These are phyloP conservation scores for Patella caerulea DNA, from an alignment of 2,888 invertebrate genomes.

Conservation along the genomic window DNA sequence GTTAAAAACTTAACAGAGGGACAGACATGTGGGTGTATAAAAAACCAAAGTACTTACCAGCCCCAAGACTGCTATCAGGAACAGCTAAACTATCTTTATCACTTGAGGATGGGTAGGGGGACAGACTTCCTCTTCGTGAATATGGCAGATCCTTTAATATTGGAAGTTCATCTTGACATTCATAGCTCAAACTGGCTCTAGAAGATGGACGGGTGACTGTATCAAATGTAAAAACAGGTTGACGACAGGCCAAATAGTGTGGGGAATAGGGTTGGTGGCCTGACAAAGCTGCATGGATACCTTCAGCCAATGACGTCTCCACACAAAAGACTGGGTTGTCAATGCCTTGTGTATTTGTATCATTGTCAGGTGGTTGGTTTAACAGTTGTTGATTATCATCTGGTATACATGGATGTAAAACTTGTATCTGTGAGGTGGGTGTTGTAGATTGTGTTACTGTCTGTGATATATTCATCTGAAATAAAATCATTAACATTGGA, in stretches of 20 bases:
- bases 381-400: neutral
- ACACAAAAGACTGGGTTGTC: neutral
- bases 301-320: neutral
- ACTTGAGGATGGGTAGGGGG: slow-evolving; percentile 31
- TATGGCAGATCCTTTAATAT: slow-evolving; percentile 27
- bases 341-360: slow-evolving; percentile 1
- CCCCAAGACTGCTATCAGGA: slow-evolving; percentile 18
- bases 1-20: too few relatives aligned
- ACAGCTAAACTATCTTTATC: slow-evolving; percentile 35
- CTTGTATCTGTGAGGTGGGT: neutral
- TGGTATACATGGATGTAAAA: neutral
- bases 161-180: slow-evolving; percentile 19
- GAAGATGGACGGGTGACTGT: slow-evolving; percentile 32
- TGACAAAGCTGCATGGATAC: neutral
- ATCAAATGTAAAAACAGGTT: slow-evolving; percentile 37
- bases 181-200: slow-evolving; percentile 19
- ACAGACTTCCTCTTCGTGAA: slow-evolving; percentile 36
- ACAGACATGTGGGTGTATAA: neutral
- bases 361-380: neutral
- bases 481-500: too few relatives aligned
- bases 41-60: neutral
- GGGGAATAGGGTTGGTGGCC: neutral
- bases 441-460: neutral
- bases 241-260: neutral
- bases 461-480: neutral